Conservation (phyloP, 2,797 vertebrate genomes). For the Pygocentrus nattereri region DNA sequence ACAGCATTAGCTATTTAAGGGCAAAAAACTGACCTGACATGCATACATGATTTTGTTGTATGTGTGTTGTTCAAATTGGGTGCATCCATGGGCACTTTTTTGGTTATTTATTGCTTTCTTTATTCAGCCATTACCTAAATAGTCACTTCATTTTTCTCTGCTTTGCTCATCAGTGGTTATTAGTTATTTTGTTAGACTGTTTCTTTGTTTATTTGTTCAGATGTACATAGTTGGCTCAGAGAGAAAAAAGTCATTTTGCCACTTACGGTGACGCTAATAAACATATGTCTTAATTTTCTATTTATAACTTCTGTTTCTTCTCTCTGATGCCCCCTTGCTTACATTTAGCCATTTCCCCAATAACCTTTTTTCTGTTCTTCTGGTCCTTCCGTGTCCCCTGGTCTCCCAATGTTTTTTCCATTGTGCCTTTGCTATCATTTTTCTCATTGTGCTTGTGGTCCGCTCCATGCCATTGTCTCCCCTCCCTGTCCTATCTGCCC, state of each 20-base stretch:
- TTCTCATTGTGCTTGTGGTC: constrained; percentile 19
- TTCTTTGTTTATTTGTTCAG: constrained; percentile 6
- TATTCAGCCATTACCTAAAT: constrained; percentile 9
- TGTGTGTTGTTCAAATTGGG: neutral
- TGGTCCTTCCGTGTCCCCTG: neutral
- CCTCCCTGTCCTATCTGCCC: constrained; percentile 8
- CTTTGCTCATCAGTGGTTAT: neutral
- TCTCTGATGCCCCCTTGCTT: neutral
- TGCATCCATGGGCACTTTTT: constrained; percentile 14
- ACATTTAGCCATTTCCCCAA: constrained; percentile 1
- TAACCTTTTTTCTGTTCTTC: neutral
- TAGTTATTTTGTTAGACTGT: neutral
- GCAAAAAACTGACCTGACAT: neutral
- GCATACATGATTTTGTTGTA: neutral
- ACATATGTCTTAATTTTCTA: constrained; percentile 34
- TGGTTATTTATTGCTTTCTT: constrained; percentile 14
- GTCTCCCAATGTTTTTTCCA: constrained; percentile 32
- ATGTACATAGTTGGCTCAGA: constrained; percentile 1
- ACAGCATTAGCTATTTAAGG: constrained; percentile 8
- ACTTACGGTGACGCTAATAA: constrained; percentile 46
- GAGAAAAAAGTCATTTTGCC: constrained; percentile 34
- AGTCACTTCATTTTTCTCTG: neutral
- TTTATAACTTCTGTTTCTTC: constrained; percentile 19
- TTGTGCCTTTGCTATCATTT: constrained; percentile 12
- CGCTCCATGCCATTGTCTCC: constrained; percentile 7